Evolutionary conservation across 2,113 vertebrate genomes (phyloP).

Genomic region (Cromileptes altivelis): DNA sequence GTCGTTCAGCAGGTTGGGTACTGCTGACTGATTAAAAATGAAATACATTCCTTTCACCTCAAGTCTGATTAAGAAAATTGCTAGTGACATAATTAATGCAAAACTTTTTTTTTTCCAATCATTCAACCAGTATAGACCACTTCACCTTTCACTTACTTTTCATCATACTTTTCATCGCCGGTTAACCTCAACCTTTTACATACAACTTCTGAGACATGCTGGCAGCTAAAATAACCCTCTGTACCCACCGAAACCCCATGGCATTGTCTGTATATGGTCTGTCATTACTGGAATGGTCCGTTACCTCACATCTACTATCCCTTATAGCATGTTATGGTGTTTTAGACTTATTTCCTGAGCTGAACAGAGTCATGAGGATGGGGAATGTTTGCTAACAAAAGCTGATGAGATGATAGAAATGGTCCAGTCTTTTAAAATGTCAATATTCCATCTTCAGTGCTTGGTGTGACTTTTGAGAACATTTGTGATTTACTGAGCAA

Average conservation of each 20-base stretch:
- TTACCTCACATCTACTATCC: neutral
- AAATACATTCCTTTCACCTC: too few species aligned
- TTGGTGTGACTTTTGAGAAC: neutral
- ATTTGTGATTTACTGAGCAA: neutral
- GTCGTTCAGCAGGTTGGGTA: too few species aligned
- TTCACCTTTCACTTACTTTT: neutral
- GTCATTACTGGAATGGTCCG: neutral
- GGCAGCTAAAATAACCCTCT: slow-evolving; percentile 14
- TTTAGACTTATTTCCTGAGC: too few species aligned
- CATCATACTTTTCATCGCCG: neutral
- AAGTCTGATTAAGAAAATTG: neutral
- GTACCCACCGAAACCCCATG: neutral
- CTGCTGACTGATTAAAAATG: too few species aligned
- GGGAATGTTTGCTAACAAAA: too few species aligned
- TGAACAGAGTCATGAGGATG: too few species aligned
- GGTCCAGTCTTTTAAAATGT: too few species aligned
- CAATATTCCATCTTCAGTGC: neutral
- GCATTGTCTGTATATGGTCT: neutral
- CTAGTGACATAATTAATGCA: neutral
- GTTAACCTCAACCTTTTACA: slow-evolving; percentile 23
- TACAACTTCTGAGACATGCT: neutral
- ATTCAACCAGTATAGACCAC: neutral
- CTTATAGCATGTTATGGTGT: too few species aligned
- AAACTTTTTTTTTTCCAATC: too few species aligned
- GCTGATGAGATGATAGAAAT: too few species aligned